Conservation (phyloP, 53 echinoderm and acorn worm species). For the Henricia sp. region DNA sequence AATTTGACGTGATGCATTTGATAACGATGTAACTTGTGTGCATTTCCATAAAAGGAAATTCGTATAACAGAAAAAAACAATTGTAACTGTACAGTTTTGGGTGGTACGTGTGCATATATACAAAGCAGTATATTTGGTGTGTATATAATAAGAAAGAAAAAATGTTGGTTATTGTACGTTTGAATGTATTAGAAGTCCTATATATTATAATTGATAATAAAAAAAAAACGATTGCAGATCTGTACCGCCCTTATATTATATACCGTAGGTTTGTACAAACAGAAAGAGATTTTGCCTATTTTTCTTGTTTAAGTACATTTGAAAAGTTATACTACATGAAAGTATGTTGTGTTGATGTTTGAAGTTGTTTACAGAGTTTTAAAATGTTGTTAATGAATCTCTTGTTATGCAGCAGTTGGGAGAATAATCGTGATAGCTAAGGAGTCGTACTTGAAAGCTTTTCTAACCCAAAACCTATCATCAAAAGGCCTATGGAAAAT, state of each 20-base stretch:
- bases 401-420: not conserved
- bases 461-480: too few relatives aligned
- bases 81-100: conserved; percentile 46
- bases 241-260: conserved; percentile 45
- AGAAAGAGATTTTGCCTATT: conserved; percentile 20
- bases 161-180: conserved; percentile 43
- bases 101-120: conserved; percentile 51
- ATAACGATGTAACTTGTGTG: conserved; percentile 30
- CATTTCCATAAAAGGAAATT: conserved; percentile 29
- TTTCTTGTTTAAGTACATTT: conserved; percentile 41
- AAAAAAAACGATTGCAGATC: conserved; percentile 2
- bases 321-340: conserved; percentile 15
- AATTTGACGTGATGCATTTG: conserved; percentile 43
- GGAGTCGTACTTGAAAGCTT: too few relatives aligned
- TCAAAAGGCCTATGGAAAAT: too few relatives aligned
- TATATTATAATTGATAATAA: too few relatives aligned
- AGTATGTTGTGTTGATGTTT: not conserved
- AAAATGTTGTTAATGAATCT: not conserved
- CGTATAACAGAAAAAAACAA: conserved; percentile 11
- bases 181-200: conserved; percentile 38
- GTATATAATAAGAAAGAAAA: conserved; percentile 51
- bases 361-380: not conserved
- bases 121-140: conserved; percentile 44
- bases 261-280: conserved; percentile 29
- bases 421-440: too few relatives aligned